phyloP scores from a whole-genome alignment of 2,888 invertebrate genomes.

The Scaptomyza caliginosa region DNA sequence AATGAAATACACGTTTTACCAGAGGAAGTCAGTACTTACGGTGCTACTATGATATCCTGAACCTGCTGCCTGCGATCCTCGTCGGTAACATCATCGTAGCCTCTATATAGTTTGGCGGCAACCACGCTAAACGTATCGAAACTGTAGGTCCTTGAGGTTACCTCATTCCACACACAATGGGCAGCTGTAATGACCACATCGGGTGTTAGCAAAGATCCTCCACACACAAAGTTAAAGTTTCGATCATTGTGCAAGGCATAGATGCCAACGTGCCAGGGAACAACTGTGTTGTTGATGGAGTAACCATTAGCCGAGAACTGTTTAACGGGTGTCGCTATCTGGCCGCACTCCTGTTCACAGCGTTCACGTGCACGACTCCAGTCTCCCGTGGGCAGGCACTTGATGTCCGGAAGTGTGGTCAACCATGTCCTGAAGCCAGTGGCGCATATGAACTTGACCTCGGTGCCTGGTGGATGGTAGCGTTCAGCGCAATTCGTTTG shows the following conservation, averaged over 20 bases:
- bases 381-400: conserved; percentile 46
- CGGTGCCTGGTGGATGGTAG: conserved; percentile 63
- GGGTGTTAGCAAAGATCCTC: conserved; percentile 62
- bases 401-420: conserved; percentile 33
- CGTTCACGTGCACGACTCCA: conserved; percentile 55
- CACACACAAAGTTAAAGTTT: conserved; percentile 55
- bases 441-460: conserved; percentile 57
- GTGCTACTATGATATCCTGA: conserved; percentile 37
- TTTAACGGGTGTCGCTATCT: conserved; percentile 65
- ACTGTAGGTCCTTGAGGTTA: conserved; percentile 15
- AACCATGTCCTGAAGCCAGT: conserved; percentile 46
- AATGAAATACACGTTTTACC: too few relatives aligned
- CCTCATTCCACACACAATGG: conserved; percentile 64
- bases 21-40: too few relatives aligned
- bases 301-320: conserved; percentile 59
- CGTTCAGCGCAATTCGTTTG: conserved; percentile 39
- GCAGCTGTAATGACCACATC: conserved; percentile 68
- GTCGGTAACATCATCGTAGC: conserved; percentile 28
- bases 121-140: conserved; percentile 47
- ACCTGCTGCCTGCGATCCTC: conserved; percentile 39
- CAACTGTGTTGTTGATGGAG: conserved; percentile 59
- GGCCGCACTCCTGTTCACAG: conserved; percentile 61
- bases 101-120: conserved; percentile 58
- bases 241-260: conserved; percentile 49
- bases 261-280: conserved; percentile 69